Conservation (phyloP, 2,113 vertebrate species). For the Malurus alboscapulatus region DNA sequence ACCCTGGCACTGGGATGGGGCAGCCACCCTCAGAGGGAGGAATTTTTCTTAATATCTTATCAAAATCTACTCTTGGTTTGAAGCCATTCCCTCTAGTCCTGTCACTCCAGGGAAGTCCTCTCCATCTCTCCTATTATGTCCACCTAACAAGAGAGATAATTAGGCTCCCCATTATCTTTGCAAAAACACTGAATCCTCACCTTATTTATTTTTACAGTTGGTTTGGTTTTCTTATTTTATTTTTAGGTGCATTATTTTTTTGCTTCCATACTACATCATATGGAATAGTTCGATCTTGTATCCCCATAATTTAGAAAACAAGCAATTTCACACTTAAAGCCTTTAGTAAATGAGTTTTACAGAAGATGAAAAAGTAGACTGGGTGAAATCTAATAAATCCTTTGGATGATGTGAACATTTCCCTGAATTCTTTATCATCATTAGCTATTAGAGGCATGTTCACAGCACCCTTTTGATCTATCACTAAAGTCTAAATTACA, state of each 20-base stretch:
- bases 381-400: not conserved
- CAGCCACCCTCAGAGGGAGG: not conserved
- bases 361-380: not conserved
- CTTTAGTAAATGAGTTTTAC: conserved; percentile 37
- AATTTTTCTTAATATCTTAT: not conserved
- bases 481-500: conserved; percentile 1
- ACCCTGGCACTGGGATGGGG: not conserved
- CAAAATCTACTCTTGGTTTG: accelerated
- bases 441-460: not conserved
- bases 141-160: not conserved
- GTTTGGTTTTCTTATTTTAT: not conserved
- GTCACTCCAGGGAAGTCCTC: not conserved
- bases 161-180: not conserved
- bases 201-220: not conserved
- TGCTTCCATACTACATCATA: not conserved
- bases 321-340: conserved; percentile 39
- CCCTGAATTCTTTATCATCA: conserved; percentile 18
- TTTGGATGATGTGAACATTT: not conserved
- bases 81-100: not conserved
- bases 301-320: conserved; percentile 24
- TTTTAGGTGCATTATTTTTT: not conserved
- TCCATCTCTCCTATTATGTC: not conserved
- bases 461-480: not conserved
- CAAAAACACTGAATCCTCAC: not conserved
- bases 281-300: not conserved